A percentile compares a stretch with the other conserved stretches of the same genome.
These are phyloP conservation scores for Hemithea aestivaria DNA, from an alignment of 2,888 invertebrate species.

Conservation along the genomic window DNA sequence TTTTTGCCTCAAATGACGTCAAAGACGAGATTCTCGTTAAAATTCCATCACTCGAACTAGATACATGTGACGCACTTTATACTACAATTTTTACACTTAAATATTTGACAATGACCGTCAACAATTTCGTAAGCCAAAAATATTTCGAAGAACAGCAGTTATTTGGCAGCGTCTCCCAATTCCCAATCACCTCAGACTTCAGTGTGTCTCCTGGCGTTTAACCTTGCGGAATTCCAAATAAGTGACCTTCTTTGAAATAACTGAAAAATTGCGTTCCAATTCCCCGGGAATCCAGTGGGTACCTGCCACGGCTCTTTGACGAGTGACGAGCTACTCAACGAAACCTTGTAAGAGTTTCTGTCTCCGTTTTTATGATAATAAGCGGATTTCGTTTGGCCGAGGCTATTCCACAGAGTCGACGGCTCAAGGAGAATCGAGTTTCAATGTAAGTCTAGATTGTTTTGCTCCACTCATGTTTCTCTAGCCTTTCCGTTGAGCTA, in stretches of 20 bases:
- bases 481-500: conserved; percentile 32
- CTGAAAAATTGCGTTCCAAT: background rate
- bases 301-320: conserved; percentile 1
- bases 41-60: conserved; percentile 10
- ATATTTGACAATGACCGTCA: conserved; percentile 3
- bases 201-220: conserved; percentile 3
- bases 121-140: conserved; percentile 8
- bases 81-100: conserved; percentile 2
- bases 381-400: conserved; percentile 54
- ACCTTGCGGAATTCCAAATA: conserved; percentile 17
- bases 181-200: conserved; percentile 8
- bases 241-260: conserved; percentile 3
- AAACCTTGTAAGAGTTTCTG: conserved; percentile 48
- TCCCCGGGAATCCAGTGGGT: background rate
- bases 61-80: conserved; percentile 11
- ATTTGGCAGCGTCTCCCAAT: conserved; percentile 8
- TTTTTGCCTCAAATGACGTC: conserved; percentile 10
- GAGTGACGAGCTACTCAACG: conserved; percentile 23
- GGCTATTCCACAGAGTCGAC: conserved; percentile 34
- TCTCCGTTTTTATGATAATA: conserved; percentile 57
- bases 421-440: conserved; percentile 56
- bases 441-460: conserved; percentile 67
- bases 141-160: conserved; percentile 2
- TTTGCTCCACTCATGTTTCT: conserved; percentile 55
- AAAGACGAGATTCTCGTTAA: conserved; percentile 1